Evolutionary conservation across 2,888 invertebrate species (phyloP).

Genomic region (Phragmatobia fuliginosa): DNA sequence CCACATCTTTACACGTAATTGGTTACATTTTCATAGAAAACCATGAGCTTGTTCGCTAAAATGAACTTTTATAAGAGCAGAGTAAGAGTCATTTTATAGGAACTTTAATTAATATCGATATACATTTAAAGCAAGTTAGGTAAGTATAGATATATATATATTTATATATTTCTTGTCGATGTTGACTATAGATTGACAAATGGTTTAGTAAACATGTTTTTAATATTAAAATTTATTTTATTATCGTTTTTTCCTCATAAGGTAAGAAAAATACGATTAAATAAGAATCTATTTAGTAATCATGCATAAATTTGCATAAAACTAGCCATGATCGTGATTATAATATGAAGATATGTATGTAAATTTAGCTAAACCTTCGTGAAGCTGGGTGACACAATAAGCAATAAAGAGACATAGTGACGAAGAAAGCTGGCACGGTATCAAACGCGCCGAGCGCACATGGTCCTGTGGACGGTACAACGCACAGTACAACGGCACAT

Average conservation of each 20-base stretch:
- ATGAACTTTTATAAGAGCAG: constrained; percentile 9
- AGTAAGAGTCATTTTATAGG: constrained; percentile 13
- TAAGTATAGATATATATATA: too few relatives aligned
- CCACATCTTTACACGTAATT: constrained; percentile 33
- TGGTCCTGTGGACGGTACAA: constrained; percentile 7
- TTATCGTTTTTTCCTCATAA: not conserved
- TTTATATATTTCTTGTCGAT: not conserved
- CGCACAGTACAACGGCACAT: constrained; percentile 1
- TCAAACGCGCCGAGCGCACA: constrained; percentile 41
- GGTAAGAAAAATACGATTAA: constrained; percentile 10
- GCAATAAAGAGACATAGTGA: constrained; percentile 38
- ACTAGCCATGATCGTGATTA: constrained; percentile 3
- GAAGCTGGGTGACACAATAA: constrained; percentile 44
- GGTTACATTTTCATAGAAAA: constrained; percentile 10
- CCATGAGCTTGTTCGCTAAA: not conserved
- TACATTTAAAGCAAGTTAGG: not conserved
- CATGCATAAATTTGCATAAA: constrained; percentile 14
- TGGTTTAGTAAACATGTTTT: constrained; percentile 3
- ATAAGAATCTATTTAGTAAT: constrained; percentile 18
- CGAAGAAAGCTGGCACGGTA: constrained; percentile 49
- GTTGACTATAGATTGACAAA: not conserved
- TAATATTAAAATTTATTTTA: not conserved
- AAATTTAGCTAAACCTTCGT: constrained; percentile 35
- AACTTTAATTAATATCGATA: constrained; percentile 4
- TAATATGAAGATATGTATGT: constrained; percentile 29